phyloP scores from a whole-genome alignment of 2,113 vertebrate species.

The Myotis davidii region DNA sequence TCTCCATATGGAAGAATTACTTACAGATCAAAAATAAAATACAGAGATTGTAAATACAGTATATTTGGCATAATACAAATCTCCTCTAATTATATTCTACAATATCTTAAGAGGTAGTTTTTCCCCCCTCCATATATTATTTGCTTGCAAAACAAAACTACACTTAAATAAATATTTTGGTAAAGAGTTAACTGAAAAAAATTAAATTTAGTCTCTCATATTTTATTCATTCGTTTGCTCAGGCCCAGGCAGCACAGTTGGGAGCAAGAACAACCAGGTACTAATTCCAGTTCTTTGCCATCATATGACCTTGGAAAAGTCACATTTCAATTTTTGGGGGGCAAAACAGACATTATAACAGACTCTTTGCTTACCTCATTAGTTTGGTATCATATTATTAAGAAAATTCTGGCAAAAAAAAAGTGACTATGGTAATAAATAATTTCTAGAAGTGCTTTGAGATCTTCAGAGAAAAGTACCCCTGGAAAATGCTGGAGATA shows the following conservation, averaged over 20 bases:
- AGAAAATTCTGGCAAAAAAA: neutral
- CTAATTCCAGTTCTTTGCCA: constrained; percentile 27
- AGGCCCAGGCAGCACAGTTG: neutral
- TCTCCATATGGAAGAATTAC: constrained; percentile 50
- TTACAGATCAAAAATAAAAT: constrained; percentile 51
- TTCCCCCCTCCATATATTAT: neutral
- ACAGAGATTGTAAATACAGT: neutral
- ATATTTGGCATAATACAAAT: neutral
- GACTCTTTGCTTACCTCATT: neutral
- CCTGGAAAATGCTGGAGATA: constrained; percentile 20
- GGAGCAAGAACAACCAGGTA: constrained; percentile 37
- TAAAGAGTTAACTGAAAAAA: constrained; percentile 29
- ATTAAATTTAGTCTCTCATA: constrained; percentile 53
- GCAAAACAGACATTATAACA: neutral
- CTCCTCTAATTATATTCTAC: neutral
- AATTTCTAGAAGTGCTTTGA: constrained; percentile 41
- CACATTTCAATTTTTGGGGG: constrained; percentile 43
- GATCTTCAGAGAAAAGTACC: neutral
- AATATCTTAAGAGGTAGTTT: neutral
- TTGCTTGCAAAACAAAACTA: constrained; percentile 60
- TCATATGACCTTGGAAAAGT: constrained; percentile 78
- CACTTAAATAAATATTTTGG: constrained; percentile 59
- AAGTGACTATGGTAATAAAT: neutral
- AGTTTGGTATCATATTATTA: neutral
- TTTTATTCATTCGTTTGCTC: constrained; percentile 67